Conservation (phyloP, 2,888 invertebrate species). For the Steinernema carpocapsae region DNA sequence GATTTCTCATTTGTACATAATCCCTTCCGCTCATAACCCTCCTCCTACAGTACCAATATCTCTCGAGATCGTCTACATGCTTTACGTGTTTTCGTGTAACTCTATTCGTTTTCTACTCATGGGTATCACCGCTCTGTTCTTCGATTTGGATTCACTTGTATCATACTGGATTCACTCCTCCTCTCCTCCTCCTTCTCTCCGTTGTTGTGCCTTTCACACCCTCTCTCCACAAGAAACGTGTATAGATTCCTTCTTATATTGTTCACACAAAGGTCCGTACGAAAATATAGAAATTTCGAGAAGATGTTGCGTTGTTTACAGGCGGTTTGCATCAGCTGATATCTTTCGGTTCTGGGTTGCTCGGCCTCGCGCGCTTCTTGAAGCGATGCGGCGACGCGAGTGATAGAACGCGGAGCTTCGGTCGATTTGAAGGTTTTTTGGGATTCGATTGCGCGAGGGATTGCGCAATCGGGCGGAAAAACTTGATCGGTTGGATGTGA, state of each 20-base stretch:
- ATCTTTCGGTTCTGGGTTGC: not conserved
- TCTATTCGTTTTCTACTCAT: not conserved
- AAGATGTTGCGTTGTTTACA: not conserved
- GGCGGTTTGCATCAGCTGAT: too few species aligned
- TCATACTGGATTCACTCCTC: not conserved
- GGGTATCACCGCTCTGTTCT: not conserved
- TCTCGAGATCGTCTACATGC: constrained; percentile 14
- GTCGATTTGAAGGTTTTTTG: constrained; percentile 1
- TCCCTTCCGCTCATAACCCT: not conserved
- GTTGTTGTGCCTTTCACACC: constrained; percentile 18
- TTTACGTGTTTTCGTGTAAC: not conserved
- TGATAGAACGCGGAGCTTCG: constrained; percentile 26
- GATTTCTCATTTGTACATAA: constrained; percentile 26
- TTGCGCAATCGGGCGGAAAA: too few species aligned
- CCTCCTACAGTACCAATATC: not conserved
- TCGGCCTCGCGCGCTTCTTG: constrained; percentile 6
- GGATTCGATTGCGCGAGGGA: not conserved
- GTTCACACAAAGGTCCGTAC: not conserved
- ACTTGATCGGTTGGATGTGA: too few species aligned
- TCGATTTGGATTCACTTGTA: not conserved
- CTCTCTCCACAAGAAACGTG: constrained; percentile 20
- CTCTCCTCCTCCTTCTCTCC: not conserved
- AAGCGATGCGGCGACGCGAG: not conserved
- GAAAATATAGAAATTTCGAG: not conserved
- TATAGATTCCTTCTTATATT: constrained; percentile 6